A percentile compares a stretch with the other conserved stretches of the same genome.
phyloP scores from a whole-genome alignment of 2,797 vertebrate species.

The Perdix hodgsoniae region DNA sequence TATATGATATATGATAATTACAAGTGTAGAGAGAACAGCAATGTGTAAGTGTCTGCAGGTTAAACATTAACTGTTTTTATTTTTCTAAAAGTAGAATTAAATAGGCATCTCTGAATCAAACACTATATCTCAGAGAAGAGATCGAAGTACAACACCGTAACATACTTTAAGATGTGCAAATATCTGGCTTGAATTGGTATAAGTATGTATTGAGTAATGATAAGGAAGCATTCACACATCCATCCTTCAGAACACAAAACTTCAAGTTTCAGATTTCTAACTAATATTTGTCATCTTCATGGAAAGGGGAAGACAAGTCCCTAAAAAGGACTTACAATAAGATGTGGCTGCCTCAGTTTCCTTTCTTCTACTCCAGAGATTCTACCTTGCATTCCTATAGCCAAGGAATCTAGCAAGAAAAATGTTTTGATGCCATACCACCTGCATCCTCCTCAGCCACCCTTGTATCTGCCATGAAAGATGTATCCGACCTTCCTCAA shows the following conservation, averaged over 20 bases:
- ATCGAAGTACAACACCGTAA: background rate
- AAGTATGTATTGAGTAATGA: background rate
- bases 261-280: background rate
- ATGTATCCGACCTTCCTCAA: rapidly evolving
- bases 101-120: background rate
- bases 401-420: background rate
- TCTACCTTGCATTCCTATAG: background rate
- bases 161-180: background rate
- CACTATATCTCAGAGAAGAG: background rate
- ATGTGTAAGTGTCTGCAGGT: background rate
- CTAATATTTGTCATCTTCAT: background rate
- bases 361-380: background rate
- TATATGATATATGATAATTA: background rate
- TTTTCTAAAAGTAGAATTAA: background rate
- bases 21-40: background rate
- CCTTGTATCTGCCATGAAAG: background rate
- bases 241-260: background rate
- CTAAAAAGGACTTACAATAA: background rate
- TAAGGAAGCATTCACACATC: background rate
- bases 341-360: background rate
- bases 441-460: background rate
- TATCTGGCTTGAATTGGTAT: background rate
- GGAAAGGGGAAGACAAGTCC: background rate
- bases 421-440: rapidly evolving
- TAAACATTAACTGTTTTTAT: background rate